Evolutionary conservation across 2,113 vertebrate species (phyloP), one percentile per base, ranked within the genome.

Genomic region (Oncorhynchus mykiss): DNA sequence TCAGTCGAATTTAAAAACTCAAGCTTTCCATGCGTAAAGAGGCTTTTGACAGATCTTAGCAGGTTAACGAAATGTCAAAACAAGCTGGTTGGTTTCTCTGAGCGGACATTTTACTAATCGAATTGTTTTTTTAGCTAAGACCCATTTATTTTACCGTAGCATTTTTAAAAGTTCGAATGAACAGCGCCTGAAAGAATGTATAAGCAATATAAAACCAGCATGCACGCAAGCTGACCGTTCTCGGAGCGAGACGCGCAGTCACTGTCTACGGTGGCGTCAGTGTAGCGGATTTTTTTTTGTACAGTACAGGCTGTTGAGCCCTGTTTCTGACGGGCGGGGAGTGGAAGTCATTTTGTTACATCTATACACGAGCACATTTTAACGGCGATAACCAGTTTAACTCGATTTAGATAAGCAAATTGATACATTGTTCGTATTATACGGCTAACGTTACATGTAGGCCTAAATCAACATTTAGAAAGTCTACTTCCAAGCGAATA

Each of bases 91-190:
- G 67, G 73, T 57, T 45, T 45, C 39, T 45, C 9, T 57, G 76
- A 82, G 89, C 89, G 75, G 90, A 91, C 89, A 90, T 91, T 84
- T 92, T 89, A 88, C 82, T 72, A 84, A 77, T 4, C 77, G 25
- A 25, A 5, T 77, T 75, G 74, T 59, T 75, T 68, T 68, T 74
- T 75, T 68, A 85, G 79, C 71, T 84, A 73, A 45, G 75, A 76
- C 81, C 45, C 25, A 18, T 8, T 39, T 64, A 34, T 2, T 12
- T 68, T 27, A 48, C 72, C 57, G 11, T 25, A 11, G 14, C 4
- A 71, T 24, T 24, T n/a, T 49, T n/a, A 57, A 18, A 16, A 74
- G 54, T 54, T 20, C 24, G 7, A 49, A 24, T 67, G 7, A 67
- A 7, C 65, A 67, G 27, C 27, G 25, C 29, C 25, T 31, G 67